Evolutionary conservation across 2,888 invertebrate species (phyloP).

Genomic region (Synergus gifuensis): DNA sequence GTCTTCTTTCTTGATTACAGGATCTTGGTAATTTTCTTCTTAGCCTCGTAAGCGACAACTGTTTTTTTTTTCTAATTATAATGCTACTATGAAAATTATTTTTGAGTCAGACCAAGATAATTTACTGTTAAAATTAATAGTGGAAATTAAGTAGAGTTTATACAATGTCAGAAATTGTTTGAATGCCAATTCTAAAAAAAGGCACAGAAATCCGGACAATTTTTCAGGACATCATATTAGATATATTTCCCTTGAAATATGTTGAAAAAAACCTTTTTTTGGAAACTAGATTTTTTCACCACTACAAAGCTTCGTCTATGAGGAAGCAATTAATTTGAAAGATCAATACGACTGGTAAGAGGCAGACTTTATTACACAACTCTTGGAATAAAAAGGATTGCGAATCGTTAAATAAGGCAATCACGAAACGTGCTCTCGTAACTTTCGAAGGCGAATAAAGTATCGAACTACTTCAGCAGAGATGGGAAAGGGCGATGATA

Average conservation of each 20-base stretch:
- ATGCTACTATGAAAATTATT: not conserved
- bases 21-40: not conserved
- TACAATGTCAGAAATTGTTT: too few species aligned
- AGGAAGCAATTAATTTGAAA: slow-evolving; percentile 2
- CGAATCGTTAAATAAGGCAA: slow-evolving; percentile 30
- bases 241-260: too few species aligned
- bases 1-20: slow-evolving; percentile 5
- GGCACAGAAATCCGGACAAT: too few species aligned
- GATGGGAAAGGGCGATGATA: slow-evolving; percentile 42
- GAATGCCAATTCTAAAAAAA: too few species aligned
- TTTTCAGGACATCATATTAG: too few species aligned
- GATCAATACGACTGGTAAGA: not conserved
- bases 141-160: too few species aligned
- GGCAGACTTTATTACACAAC: not conserved
- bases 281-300: too few species aligned
- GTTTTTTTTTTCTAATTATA: not conserved
- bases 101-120: not conserved
- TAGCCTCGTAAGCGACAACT: not conserved
- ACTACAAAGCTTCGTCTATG: too few species aligned
- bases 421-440: slow-evolving; percentile 19
- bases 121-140: too few species aligned
- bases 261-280: too few species aligned
- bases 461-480: slow-evolving; percentile 10
- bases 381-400: slow-evolving; percentile 6
- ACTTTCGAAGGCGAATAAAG: slow-evolving; percentile 31